Evolutionary conservation across 2,888 invertebrate genomes (phyloP), one percentile per base, ranked within the genome.

Genomic region (Tigriopus californicus): DNA sequence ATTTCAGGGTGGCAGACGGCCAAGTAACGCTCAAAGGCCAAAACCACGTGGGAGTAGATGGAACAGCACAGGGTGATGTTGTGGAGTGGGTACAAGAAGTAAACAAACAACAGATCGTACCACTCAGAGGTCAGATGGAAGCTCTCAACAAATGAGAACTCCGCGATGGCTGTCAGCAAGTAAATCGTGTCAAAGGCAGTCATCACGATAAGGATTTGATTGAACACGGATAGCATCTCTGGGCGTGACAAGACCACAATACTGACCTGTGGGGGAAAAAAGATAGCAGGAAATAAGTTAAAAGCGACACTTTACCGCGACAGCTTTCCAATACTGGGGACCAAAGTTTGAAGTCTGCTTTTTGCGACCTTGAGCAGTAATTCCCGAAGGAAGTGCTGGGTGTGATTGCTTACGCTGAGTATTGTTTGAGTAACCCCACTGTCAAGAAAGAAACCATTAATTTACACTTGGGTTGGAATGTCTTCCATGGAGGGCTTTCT

Each of bases 1-100:
- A 56, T 46, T 44, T 56, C 56, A 20, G 56, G 56, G 44, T 56
- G 56, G 44, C 56, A 56, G n/a, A 56, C 56, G 12, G 56, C 56
- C n/a, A 56, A 22, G 44, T 56, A 56, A 3, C 56, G 42, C 46
- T 56, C 56, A 13, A 56, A 41, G 11, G 56, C 56, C 22, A 56
- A 20, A 2, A 56, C 11, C 12, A 56, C 46, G 44, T 56, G 56
- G 2, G 18, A 18, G 44, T 46, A 56, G 25, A 56, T 44, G 8
- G 56, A 56, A n/a, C 56, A 56, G 5, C 20, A 20, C 4, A 56
- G 22, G 20, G 56, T 44, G 11, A 54, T 33, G 46, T 56, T 56
- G 44, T 56, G 56, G n/a, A 46, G 42, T 20, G 56, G 56, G 5
- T 56, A 56, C 18, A 56, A 11, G 11, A 56, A 46, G 33, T 56